Evolutionary conservation across 2,888 invertebrate species (phyloP), one percentile per base, ranked within the genome.

Genomic region (Ormyrus nitidulus): DNA sequence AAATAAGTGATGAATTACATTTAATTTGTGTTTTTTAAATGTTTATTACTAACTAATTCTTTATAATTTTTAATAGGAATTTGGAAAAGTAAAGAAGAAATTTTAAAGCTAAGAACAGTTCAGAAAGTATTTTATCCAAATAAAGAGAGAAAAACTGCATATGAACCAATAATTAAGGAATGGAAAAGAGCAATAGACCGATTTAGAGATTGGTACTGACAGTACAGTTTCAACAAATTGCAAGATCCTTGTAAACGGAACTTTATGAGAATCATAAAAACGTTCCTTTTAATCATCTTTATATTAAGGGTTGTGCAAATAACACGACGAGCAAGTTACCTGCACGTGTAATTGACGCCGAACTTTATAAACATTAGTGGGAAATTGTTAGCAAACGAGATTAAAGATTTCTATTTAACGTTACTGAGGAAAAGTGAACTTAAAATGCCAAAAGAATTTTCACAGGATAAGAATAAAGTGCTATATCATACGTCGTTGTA

Each of bases 11-110:
- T 4, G 3, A 34, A 34, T 34, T 34, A 71, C 53, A 34, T 49
- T 34, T 19, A 66, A 70, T 71, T 54, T 0, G 8, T 8, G 8
- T 10, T 65, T 70, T 19, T 53, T 2, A 53, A 53, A 61, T 13
- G 49, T 62, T 71, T 61, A 48, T 76, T 58, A 19, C 59, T 56
- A 34, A 70, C 7, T 53, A 11, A 56, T 49, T 48, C 19, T 44
- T 3, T 19, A 34, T 10, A 48, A 19, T 72, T 66, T 8, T 71
- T 6, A 66, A 65, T 89, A 95, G 95, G 95, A 85, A 91, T 96
- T 81, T 97, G 96, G 96, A 93, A 93, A 84, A 92, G 92, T 68
- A 93, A 93, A 85, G 93, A 94, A 4, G 95, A 96, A 83, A 87
- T 97, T 46, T 90, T 91, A 78, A 87, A 92, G 8, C 90, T 95